phyloP scores from a whole-genome alignment of 35 echinoderm and acorn worm genomes.

The Ophiothrix spiculata region DNA sequence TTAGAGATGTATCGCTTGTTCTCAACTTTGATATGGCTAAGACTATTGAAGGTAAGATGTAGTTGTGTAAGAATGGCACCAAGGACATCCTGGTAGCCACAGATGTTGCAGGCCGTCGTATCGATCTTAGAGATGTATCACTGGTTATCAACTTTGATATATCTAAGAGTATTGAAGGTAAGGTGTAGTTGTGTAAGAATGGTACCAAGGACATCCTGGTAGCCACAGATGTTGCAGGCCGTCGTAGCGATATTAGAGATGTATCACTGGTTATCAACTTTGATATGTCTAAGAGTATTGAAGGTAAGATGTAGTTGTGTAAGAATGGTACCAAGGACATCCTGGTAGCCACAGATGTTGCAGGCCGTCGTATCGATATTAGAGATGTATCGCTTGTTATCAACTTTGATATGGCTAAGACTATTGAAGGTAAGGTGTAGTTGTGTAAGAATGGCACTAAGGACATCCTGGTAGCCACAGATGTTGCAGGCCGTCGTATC shows the following conservation, averaged over 20 bases:
- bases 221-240: slow-evolving; percentile 93
- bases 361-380: slow-evolving; percentile 97
- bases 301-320: no score
- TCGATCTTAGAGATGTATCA: no score
- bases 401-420: slow-evolving; percentile 99
- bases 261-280: slow-evolving; percentile 98
- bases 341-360: slow-evolving; percentile 93
- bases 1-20: slow-evolving; percentile 88
- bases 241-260: slow-evolving; percentile 94
- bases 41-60: slow-evolving; percentile 85
- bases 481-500: slow-evolving; percentile 97
- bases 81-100: no score
- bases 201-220: slow-evolving; percentile 91
- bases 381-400: slow-evolving; percentile 89
- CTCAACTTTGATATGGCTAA: slow-evolving; percentile 99
- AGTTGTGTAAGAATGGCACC: no score
- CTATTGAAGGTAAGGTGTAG: slow-evolving; percentile 91
- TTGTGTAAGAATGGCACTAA: slow-evolving; percentile 74
- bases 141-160: no score
- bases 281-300: slow-evolving; percentile 97
- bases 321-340: slow-evolving; percentile 89
- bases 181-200: no score
- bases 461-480: slow-evolving; percentile 94
- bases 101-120: no score
- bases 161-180: no score